phyloP scores from a whole-genome alignment of 1,140 invertebrate species.

The Acyrthosiphon pisum region DNA sequence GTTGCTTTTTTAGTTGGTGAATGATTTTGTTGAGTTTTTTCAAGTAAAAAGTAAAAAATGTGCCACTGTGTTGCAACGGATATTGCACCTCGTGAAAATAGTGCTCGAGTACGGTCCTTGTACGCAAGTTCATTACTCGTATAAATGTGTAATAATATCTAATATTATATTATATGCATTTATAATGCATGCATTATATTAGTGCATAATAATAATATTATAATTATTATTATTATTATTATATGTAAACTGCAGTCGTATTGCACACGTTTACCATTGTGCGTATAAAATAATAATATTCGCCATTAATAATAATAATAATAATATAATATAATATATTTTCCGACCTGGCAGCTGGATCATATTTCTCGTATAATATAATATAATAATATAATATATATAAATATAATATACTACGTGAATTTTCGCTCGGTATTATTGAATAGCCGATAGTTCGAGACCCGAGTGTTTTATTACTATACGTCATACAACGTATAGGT shows the following conservation, averaged over 20 bases:
- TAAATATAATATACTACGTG: neutral
- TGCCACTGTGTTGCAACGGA: too few relatives aligned
- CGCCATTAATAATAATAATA: neutral
- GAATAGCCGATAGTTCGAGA: slow-evolving; percentile 23
- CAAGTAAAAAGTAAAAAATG: too few relatives aligned
- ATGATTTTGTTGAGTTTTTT: too few relatives aligned
- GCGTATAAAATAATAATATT: neutral
- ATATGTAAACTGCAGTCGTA: neutral
- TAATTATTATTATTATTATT: too few relatives aligned
- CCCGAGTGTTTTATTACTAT: slow-evolving; percentile 32
- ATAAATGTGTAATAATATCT: neutral
- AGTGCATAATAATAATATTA: too few relatives aligned
- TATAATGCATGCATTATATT: neutral
- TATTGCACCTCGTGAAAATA: neutral
- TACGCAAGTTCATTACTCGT: neutral
- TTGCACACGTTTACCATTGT: neutral
- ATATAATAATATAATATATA: neutral
- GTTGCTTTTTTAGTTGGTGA: too few relatives aligned
- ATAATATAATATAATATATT: neutral
- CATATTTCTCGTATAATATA: slow-evolving; percentile 32
- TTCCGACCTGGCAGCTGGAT: slow-evolving; percentile 13
- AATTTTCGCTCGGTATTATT: slow-evolving; percentile 23
- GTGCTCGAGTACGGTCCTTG: too few relatives aligned
- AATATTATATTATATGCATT: neutral
- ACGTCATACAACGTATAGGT: neutral